These are phyloP conservation scores for Gymnocypris eckloni DNA, from an alignment of 2,797 vertebrate species.

Conservation along the genomic window DNA sequence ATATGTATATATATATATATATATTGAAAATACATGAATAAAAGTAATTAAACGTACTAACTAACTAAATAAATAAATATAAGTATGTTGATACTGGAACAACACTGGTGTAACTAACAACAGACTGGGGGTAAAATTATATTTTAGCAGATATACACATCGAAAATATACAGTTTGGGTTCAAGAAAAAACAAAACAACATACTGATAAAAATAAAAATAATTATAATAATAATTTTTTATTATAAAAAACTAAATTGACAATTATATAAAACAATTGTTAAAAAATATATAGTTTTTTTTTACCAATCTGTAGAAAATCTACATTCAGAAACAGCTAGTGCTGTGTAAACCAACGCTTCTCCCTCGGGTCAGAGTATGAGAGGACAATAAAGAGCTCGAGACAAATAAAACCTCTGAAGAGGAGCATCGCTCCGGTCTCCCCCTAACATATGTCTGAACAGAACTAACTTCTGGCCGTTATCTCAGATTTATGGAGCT, in stretches of 20 bases:
- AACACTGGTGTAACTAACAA: not conserved
- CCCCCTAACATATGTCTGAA: constrained; percentile 65
- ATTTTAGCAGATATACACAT: not conserved
- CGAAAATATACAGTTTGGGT: not conserved
- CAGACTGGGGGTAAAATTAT: not conserved
- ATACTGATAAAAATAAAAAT: not conserved
- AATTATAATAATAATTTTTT: too few relatives aligned
- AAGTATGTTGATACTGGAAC: too few relatives aligned
- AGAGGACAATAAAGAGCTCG: constrained; percentile 58
- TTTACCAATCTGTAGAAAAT: constrained; percentile 54
- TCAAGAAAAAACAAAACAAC: not conserved
- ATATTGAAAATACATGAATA: too few relatives aligned
- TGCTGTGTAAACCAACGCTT: constrained; percentile 74
- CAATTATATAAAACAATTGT: too few relatives aligned
- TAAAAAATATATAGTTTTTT: not conserved
- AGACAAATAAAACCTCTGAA: constrained; percentile 64
- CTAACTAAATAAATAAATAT: not conserved
- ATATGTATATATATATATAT: too few relatives aligned
- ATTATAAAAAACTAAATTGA: too few relatives aligned
- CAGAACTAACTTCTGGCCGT: constrained; percentile 59
- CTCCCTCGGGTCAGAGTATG: constrained; percentile 80
- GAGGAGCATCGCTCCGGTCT: constrained; percentile 63
- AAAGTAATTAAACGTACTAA: too few relatives aligned
- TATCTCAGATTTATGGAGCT: constrained; percentile 59
- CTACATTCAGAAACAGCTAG: constrained; percentile 48